Evolutionary conservation across 2,888 invertebrate species (phyloP).

Genomic region (Xestia ashworthii): DNA sequence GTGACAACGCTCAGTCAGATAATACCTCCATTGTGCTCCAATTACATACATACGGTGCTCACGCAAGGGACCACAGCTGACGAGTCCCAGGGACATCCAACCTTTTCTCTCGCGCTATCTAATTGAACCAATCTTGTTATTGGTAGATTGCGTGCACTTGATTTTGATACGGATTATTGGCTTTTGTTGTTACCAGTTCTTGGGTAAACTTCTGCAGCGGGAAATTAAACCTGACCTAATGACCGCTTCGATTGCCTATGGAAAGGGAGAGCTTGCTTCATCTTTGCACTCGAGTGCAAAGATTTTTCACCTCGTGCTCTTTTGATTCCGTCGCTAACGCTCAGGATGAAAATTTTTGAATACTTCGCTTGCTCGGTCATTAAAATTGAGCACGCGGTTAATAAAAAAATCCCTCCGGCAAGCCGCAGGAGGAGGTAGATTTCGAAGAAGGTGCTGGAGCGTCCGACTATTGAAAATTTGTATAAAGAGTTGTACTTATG

Average conservation of each 20-base stretch:
- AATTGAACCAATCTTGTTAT: slow-evolving; percentile 69
- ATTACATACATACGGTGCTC: slow-evolving; percentile 76
- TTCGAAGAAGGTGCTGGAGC: too few species aligned
- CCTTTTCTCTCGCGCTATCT: slow-evolving; percentile 66
- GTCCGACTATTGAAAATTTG: too few species aligned
- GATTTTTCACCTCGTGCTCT: too few species aligned
- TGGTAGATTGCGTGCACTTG: slow-evolving; percentile 64
- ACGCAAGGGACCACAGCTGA: slow-evolving; percentile 81
- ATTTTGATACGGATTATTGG: slow-evolving; percentile 52
- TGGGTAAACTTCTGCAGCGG: not conserved
- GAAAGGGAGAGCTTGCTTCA: not conserved
- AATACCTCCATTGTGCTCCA: slow-evolving; percentile 81
- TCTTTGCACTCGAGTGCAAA: too few species aligned
- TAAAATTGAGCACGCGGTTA: too few species aligned
- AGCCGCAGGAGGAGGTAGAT: too few species aligned
- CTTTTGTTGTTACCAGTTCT: slow-evolving; percentile 14
- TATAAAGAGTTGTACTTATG: too few species aligned
- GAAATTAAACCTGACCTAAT: slow-evolving; percentile 4
- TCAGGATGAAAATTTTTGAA: too few species aligned
- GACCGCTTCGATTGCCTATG: not conserved
- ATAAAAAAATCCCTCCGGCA: too few species aligned
- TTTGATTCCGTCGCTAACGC: too few species aligned
- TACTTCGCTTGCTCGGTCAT: too few species aligned
- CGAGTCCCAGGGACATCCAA: slow-evolving; percentile 68
- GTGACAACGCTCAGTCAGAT: slow-evolving; percentile 85